Base-by-base conservation (phyloP, 2,888 invertebrate species). In the Campaea margaritaria region DNA sequence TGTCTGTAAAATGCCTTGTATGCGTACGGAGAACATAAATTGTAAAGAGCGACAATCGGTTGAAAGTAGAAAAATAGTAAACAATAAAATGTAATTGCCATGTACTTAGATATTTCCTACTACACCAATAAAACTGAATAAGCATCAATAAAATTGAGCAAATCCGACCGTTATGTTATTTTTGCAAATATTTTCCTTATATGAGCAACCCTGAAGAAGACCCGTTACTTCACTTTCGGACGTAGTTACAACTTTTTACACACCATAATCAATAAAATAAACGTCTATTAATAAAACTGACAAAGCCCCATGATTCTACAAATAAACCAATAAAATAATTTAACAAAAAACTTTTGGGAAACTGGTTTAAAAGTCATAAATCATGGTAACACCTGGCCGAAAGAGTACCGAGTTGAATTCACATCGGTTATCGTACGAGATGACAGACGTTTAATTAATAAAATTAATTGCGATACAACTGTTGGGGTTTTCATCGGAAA, bases 381-480 rank as follows among this genome's bases (percentile, higher is more conserved):
- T 62, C 62, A 57, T 53, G 10, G 45, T 42, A 53, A 57, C 62
- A 62, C 53, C 62, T 57, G 62, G 44, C 28, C 11, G 15, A 28
- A 53, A 51, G 47, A 31, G 47, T 53, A 56, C 52, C 55, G 42
- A 44, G 44, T 58, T 53, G 48, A 16, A 14, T 43, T 46, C 47
- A 10, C 36, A 16, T 14, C 51, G 15, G 62, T 63, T 64, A 68
- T 67, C 69, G 54, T n/a, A 1, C 12, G 49, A 56, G 45, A 55
- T 45, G 59, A 52, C 50, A 64, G 57, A 67, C 64, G 57, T 65
- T 74, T 63, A 74, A 75, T 75, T 75, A 73, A 72, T 72, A 71
- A 75, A 77, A 72, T 74, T 78, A 78, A 80, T 81, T 77, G 75
- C 71, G 27, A 16, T 45, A 36, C 42, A 58, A 55, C 52, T 43